phyloP scores from a whole-genome alignment of 2,113 vertebrate genomes.

The Fulmarus glacialis region DNA sequence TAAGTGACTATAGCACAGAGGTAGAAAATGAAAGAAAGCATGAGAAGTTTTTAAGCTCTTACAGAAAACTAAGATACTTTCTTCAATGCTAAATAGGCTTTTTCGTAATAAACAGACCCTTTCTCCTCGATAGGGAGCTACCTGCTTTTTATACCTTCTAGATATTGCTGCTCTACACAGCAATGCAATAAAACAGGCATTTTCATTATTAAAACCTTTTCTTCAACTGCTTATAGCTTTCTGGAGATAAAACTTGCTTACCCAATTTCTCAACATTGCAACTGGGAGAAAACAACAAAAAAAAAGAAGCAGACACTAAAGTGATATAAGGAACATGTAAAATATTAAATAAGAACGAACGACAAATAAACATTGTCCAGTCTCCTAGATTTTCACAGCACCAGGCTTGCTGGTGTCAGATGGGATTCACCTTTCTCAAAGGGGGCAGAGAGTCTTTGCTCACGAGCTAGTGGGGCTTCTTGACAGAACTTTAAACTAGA shows the following conservation, averaged over 20 bases:
- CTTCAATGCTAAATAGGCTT: neutral
- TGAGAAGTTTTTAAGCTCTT: neutral
- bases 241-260: neutral
- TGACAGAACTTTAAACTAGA: neutral
- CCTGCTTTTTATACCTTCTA: neutral
- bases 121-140: neutral
- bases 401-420: neutral
- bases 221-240: neutral
- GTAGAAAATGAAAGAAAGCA: neutral
- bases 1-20: neutral
- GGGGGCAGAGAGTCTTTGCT: neutral
- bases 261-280: neutral
- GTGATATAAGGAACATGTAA: neutral
- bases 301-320: neutral
- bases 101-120: neutral
- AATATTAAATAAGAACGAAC: neutral
- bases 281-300: neutral
- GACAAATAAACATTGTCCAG: neutral
- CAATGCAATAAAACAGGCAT: neutral
- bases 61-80: neutral
- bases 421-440: neutral
- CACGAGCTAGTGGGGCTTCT: neutral
- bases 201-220: constrained; percentile 29
- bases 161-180: neutral
- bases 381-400: neutral